Evolutionary conservation across 2,888 invertebrate species (phyloP), one percentile per base, ranked within the genome.

Genomic region (Archips crataeganus): DNA sequence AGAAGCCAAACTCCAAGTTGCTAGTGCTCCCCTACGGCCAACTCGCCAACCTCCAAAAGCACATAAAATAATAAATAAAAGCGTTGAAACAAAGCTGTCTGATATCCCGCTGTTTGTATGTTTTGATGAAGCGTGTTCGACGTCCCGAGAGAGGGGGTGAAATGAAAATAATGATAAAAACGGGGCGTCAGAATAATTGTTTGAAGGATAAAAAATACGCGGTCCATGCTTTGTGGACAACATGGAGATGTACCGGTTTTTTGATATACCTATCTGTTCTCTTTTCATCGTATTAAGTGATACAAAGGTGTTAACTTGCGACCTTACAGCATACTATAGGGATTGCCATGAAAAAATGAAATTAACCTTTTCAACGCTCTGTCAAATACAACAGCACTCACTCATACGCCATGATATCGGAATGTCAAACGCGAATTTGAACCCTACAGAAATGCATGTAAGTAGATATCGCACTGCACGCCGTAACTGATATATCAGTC

Each of bases 131-230:
- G 88, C 88, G 71, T 65, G 75, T 59, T 69, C 47, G 39, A 39
- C 39, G 51, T 47, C 71, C 71, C 71, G 77, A 72, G 76, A 69
- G 74, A 79, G 79, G 77, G 77, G 75, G 75, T 84, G 85, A 87
- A 89, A 90, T 87, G 86, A 84, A 85, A 88, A 88, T 88, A 88
- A 90, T 89, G 87, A 85, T 86, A 86, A 87, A 87, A 86, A 84
- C 83, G 85, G 82, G 84, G 84, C 77, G 79, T 75, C 80, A 82
- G 78, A 78, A 82, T 81, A 82, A 54, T 15, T 10, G 32, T 32
- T 57, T 32, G 57, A 11, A 57, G 10, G 10, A 32, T 32, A 32
- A 57, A 15, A 54, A 54, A 23, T n/a, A 49, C 45, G 10, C 9
- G 13, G 49, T 13, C 13, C 15, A 54, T 23, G 54, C 8, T 23